Base-by-base conservation (phyloP, 2,888 invertebrate genomes). In the Hanleya hanleyi region DNA sequence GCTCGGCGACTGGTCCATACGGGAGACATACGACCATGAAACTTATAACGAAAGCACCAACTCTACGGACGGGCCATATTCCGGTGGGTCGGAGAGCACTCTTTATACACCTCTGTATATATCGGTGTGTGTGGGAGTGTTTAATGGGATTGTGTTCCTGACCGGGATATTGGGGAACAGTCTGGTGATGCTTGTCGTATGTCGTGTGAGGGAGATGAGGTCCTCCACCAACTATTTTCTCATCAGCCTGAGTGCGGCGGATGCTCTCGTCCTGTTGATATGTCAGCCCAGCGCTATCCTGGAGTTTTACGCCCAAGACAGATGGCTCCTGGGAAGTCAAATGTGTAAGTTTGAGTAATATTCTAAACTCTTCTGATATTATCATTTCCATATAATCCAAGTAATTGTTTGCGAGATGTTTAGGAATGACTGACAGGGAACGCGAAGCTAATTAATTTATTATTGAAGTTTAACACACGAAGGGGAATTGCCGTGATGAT, bases 291-390 rank as follows among this genome's bases (percentile, higher is more conserved):
- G 97, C 0, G 96, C 97, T 38, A 93, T 97, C 49, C 96, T 97
- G n/a, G 97, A 98, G 91, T 95, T 97, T 68, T 96, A 97, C 91
- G 95, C 96, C 12, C 94, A 94, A 18, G 96, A 97, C 90, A 95
- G 96, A 1, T 98, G 97, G 97, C 94, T 96, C 79, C 93, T 98
- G 69, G 97, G 97, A 61, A 95, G 95, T 87, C 94, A 95, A 89
- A 94, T 97, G 94, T 98, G 97, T 98, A 92, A 96, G 97, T 96
- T 47, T 47, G n/a, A n/a, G n/a, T n/a, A n/a, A n/a, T n/a, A n/a
- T n/a, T n/a, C n/a, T n/a, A n/a, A n/a, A n/a, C n/a, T n/a, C n/a
- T n/a, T n/a, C n/a, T n/a, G n/a, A n/a, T n/a, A n/a, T n/a, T n/a
- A n/a, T n/a, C n/a, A n/a, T n/a, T n/a, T n/a, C n/a, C n/a, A n/a